phyloP scores from a whole-genome alignment of 2,797 vertebrate genomes.

The Nannoperca australis region DNA sequence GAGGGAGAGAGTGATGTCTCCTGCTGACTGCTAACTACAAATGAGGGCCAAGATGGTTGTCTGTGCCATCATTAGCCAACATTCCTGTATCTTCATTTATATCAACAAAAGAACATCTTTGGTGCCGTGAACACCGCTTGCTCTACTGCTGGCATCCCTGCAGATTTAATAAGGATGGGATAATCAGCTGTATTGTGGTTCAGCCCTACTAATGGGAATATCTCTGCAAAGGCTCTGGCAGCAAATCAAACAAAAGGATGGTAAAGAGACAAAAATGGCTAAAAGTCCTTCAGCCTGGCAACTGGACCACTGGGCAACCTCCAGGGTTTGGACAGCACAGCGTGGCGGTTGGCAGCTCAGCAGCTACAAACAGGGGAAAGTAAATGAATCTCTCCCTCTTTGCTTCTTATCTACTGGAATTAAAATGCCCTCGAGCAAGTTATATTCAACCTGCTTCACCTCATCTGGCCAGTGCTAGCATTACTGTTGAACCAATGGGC shows the following conservation, averaged over 20 bases:
- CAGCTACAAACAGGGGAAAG: conserved; percentile 15
- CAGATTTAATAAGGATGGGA: conserved; percentile 63
- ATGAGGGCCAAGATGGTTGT: conserved; percentile 56
- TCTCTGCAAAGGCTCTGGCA: conserved; percentile 62
- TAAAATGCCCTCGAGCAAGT: conserved; percentile 33
- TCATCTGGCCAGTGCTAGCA: background rate
- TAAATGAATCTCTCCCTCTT: conserved; percentile 35
- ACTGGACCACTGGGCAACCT: conserved; percentile 55
- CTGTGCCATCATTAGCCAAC: conserved; percentile 69
- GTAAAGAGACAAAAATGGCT: conserved; percentile 52
- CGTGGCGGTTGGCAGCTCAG: conserved; percentile 46
- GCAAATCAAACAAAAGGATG: conserved; percentile 51
- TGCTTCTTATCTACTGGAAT: conserved; percentile 36
- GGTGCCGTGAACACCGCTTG: conserved; percentile 47
- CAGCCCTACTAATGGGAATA: conserved; percentile 68
- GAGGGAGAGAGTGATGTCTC: conserved; percentile 38
- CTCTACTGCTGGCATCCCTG: conserved; percentile 54
- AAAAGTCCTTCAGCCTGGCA: conserved; percentile 54
- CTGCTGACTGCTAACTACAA: conserved; percentile 52
- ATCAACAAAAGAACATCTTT: conserved; percentile 71
- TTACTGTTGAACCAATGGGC: background rate
- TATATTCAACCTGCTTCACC: background rate
- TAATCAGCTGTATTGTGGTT: conserved; percentile 69
- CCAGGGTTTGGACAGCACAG: conserved; percentile 48
- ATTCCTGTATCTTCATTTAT: conserved; percentile 56